A percentile compares a stretch with the other conserved stretches of the same genome.
phyloP scores from a whole-genome alignment of 2,113 vertebrate genomes.

The Sula dactylatra region DNA sequence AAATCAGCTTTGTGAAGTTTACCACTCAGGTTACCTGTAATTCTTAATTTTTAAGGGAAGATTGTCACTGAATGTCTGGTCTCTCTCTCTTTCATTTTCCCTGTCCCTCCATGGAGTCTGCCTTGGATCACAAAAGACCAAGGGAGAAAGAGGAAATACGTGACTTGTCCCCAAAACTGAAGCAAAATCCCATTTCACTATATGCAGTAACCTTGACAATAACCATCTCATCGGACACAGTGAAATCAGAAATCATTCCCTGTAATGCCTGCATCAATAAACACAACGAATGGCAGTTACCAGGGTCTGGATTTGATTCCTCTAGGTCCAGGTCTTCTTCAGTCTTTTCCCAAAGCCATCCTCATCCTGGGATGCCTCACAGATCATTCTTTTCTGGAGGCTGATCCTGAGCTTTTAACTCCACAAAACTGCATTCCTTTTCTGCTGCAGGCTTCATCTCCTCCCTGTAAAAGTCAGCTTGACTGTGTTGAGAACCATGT shows the following conservation, averaged over 20 bases:
- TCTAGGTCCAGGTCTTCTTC: neutral
- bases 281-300: neutral
- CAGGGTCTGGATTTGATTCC: neutral
- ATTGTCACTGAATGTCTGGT: neutral
- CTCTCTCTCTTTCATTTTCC: neutral
- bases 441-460: neutral
- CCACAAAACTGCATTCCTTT: neutral
- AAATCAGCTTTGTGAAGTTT: neutral
- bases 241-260: neutral
- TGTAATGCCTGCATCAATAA: neutral
- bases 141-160: neutral
- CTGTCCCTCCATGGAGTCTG: neutral
- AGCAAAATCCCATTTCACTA: neutral
- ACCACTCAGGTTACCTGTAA: neutral
- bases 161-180: neutral
- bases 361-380: neutral
- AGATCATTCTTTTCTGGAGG: neutral
- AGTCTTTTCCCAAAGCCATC: neutral
- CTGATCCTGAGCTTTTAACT: neutral
- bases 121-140: neutral
- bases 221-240: neutral
- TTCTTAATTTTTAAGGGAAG: neutral
- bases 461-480: neutral
- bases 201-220: neutral
- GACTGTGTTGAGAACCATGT: neutral